Percentiles rank a stretch among this genome's conserved stretches.
phyloP scores from a whole-genome alignment of 2,113 vertebrate species.

The Cephalopterus ornatus region DNA sequence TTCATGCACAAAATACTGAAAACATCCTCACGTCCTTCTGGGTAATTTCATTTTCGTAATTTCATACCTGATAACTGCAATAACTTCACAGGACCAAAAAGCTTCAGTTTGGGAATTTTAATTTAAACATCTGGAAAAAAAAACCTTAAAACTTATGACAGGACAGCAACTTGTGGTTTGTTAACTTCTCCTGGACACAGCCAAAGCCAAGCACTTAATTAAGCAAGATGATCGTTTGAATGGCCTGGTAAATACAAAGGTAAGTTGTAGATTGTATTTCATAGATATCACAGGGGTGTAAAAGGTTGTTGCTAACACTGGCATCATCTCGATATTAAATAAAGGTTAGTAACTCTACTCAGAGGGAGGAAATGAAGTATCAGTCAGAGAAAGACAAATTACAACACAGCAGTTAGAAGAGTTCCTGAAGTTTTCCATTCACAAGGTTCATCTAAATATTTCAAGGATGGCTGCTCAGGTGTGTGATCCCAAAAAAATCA shows the following conservation, averaged over 20 bases:
- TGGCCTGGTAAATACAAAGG: not conserved
- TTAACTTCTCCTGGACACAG: not conserved
- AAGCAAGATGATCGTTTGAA: not conserved
- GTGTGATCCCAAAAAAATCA: not conserved
- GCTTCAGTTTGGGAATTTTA: not conserved
- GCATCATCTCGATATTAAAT: not conserved
- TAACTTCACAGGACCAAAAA: not conserved
- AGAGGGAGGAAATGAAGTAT: not conserved
- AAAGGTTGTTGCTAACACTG: not conserved
- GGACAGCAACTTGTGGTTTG: not conserved
- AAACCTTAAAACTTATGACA: not conserved
- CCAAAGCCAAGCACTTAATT: not conserved
- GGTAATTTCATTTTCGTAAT: not conserved
- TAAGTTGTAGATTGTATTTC: not conserved
- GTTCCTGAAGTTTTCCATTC: not conserved
- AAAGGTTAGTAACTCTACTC: not conserved
- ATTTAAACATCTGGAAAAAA: not conserved
- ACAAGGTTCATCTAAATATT: not conserved
- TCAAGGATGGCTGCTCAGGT: not conserved
- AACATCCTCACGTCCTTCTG: not conserved
- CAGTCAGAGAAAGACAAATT: not conserved
- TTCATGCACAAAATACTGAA: not conserved
- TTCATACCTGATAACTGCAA: not conserved
- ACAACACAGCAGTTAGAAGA: not conserved
- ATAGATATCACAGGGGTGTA: not conserved